phyloP scores from a whole-genome alignment of 2,113 vertebrate species.

The Gobius niger region DNA sequence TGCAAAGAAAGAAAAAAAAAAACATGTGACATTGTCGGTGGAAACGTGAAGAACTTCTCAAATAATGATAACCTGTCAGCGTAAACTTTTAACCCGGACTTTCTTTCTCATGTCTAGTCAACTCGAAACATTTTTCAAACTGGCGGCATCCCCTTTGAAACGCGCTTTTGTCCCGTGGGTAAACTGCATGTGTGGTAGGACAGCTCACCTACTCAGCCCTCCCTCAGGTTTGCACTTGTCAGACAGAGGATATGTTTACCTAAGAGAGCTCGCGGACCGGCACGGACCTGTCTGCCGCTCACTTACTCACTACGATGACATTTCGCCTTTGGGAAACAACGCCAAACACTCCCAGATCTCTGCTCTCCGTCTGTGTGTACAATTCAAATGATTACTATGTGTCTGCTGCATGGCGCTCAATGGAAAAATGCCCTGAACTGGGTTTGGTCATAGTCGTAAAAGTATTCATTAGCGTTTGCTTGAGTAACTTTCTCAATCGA shows the following conservation, averaged over 20 bases:
- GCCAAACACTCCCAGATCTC: slow-evolving; percentile 59
- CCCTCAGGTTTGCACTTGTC: slow-evolving; percentile 72
- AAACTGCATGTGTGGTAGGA: slow-evolving; percentile 34
- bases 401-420: slow-evolving; percentile 48
- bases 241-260: slow-evolving; percentile 71
- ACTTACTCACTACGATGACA: slow-evolving; percentile 72
- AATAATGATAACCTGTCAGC: not conserved
- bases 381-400: slow-evolving; percentile 51
- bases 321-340: slow-evolving; percentile 63
- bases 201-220: slow-evolving; percentile 42
- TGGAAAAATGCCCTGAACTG: slow-evolving; percentile 44
- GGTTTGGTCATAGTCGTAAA: slow-evolving; percentile 35
- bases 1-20: too few relatives aligned
- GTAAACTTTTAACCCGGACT: not conserved
- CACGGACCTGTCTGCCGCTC: slow-evolving; percentile 63
- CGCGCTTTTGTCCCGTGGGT: not conserved
- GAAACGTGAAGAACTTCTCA: too few relatives aligned
- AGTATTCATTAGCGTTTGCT: not conserved
- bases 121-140: not conserved
- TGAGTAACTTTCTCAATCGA: too few relatives aligned
- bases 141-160: not conserved
- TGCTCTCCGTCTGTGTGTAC: slow-evolving; percentile 32
- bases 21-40: not conserved
- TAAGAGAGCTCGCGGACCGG: slow-evolving; percentile 55
- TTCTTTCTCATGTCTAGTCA: slow-evolving; percentile 4